Conservation (phyloP, 2,797 vertebrate species). For the Hemibagrus guttatus region DNA sequence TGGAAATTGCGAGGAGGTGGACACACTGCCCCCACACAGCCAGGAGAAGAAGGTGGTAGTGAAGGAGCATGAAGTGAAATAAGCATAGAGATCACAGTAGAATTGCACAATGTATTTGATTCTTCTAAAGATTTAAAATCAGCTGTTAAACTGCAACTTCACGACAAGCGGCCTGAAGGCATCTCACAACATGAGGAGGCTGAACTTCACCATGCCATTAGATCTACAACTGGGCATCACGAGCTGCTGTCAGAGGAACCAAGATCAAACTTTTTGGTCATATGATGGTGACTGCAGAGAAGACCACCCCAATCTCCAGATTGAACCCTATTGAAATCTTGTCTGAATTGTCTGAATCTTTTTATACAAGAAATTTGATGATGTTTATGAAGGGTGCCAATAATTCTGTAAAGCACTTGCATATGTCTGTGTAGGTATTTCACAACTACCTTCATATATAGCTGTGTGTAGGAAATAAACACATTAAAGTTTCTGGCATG, state of each 20-base stretch:
- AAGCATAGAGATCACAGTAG: background rate
- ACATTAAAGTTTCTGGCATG: background rate
- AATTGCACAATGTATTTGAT: background rate
- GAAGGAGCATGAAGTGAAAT: background rate
- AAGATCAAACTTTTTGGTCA: background rate
- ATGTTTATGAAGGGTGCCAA: background rate
- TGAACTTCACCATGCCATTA: background rate
- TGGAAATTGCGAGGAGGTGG: background rate
- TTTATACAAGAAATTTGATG: background rate
- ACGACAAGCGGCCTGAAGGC: background rate
- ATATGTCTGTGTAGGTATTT: background rate
- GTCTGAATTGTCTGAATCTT: background rate
- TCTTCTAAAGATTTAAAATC: background rate
- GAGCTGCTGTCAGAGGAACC: background rate
- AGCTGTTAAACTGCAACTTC: background rate
- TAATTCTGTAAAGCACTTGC: background rate
- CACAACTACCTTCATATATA: background rate
- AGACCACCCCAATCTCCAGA: background rate
- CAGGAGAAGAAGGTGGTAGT: background rate
- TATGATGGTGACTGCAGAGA: background rate
- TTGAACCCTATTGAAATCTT: background rate
- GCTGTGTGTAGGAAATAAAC: background rate
- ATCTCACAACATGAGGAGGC: background rate
- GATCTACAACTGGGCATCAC: background rate
- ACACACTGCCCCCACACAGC: background rate